A percentile compares a stretch with the other conserved stretches of the same genome.
Conservation (phyloP, 2,888 invertebrate genomes). For the Heliconius ismenius region DNA sequence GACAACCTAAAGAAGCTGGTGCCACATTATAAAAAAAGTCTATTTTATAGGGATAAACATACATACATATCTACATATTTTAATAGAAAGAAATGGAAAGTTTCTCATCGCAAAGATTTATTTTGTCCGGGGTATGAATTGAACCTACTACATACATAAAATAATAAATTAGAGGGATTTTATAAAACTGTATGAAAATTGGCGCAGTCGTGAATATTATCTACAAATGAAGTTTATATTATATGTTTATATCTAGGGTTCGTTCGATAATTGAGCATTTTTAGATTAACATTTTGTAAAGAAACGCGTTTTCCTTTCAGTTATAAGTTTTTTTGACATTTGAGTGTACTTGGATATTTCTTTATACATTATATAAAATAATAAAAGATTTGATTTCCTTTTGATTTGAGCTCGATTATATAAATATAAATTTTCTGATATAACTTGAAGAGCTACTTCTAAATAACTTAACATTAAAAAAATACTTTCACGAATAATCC, state of each 20-base stretch:
- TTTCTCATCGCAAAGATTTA: neutral
- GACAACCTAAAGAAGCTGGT: neutral
- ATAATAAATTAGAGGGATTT: conserved; percentile 30
- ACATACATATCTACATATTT: neutral
- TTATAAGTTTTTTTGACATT: neutral
- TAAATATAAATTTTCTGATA: conserved; percentile 45
- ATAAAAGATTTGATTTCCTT: no score
- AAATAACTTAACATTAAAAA: neutral
- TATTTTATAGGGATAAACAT: neutral
- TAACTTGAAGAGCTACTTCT: conserved; percentile 9
- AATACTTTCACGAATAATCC: conserved; percentile 22
- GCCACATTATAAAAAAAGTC: neutral
- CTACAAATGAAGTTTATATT: conserved; percentile 58
- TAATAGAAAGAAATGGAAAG: neutral
- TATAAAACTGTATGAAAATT: conserved; percentile 33
- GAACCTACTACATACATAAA: neutral
- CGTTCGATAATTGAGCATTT: conserved; percentile 40
- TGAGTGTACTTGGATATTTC: neutral
- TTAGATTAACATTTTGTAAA: neutral
- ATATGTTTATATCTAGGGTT: conserved; percentile 55
- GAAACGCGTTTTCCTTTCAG: neutral
- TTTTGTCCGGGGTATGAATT: no score
- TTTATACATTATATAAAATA: neutral
- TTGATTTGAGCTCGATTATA: conserved; percentile 35
- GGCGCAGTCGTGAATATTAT: conserved; percentile 46